Evolutionary conservation across 2,888 invertebrate genomes (phyloP).

Genomic region (Rotaria socialis): DNA sequence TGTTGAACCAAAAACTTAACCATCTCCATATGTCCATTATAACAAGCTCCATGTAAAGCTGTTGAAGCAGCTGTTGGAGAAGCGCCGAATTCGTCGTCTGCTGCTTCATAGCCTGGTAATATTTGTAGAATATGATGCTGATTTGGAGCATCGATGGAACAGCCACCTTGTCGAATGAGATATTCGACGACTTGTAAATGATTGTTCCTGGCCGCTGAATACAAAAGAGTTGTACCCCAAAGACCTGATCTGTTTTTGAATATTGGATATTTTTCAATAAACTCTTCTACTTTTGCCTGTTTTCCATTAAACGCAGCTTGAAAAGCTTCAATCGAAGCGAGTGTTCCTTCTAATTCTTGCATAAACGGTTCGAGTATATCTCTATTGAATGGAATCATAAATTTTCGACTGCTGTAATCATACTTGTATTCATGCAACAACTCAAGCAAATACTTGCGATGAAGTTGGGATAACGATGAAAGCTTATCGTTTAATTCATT

Average conservation of each 20-base stretch:
- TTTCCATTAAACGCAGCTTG: not conserved
- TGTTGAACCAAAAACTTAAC: not conserved
- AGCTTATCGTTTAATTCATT: too few species aligned
- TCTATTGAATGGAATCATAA: not conserved
- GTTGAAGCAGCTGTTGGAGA: not conserved
- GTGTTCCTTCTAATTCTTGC: not conserved
- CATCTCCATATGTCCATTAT: not conserved
- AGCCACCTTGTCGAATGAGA: not conserved
- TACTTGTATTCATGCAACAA: not conserved
- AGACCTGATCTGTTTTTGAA: not conserved
- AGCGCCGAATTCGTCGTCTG: not conserved
- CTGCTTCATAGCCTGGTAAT: not conserved
- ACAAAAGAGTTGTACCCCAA: not conserved
- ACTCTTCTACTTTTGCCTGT: not conserved
- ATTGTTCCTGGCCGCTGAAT: conserved; percentile 26
- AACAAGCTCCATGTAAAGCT: conserved; percentile 8
- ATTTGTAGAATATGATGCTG: not conserved
- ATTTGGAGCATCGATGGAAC: not conserved
- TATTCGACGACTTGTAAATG: not conserved
- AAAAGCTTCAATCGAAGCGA: not conserved
- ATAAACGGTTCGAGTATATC: not conserved
- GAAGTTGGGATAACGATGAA: not conserved
- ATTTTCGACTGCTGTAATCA: not conserved
- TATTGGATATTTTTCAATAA: not conserved
- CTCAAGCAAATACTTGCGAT: not conserved